These are phyloP conservation scores for Acrossocheilus wenchowensis DNA, from an alignment of 2,797 vertebrate species.

Conservation along the genomic window DNA sequence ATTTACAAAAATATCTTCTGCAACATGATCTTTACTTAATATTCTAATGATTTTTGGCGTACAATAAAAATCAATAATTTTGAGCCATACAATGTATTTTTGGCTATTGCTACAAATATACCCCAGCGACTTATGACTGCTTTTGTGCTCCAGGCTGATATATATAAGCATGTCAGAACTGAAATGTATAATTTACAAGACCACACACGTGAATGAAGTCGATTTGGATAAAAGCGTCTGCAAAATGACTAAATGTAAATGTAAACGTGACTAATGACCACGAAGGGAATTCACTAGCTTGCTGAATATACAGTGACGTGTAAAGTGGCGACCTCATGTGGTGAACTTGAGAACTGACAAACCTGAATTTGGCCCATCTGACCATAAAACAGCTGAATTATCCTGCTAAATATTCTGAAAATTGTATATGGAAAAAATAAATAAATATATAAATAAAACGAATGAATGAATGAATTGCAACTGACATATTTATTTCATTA, in stretches of 20 bases:
- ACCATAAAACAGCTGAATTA: neutral
- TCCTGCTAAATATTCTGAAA: neutral
- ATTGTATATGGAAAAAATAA: neutral
- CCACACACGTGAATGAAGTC: neutral
- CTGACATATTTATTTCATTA: neutral
- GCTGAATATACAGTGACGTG: neutral
- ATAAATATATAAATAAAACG: too few relatives aligned
- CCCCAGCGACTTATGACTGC: fast-evolving
- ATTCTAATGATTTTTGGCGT: too few relatives aligned
- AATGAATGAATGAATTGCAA: neutral
- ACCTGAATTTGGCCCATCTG: neutral
- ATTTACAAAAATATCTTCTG: too few relatives aligned
- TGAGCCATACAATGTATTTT: too few relatives aligned
- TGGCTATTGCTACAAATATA: too few relatives aligned
- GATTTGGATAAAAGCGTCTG: too few relatives aligned
- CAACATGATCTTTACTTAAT: too few relatives aligned
- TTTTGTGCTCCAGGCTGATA: too few relatives aligned
- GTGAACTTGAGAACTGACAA: neutral
- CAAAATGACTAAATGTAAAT: too few relatives aligned
- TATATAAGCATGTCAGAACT: neutral
- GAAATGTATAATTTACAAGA: neutral
- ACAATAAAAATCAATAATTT: too few relatives aligned
- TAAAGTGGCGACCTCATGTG: neutral
- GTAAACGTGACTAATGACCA: neutral
- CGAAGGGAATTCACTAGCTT: neutral